A percentile compares a stretch with the other conserved stretches of the same genome.
These are phyloP conservation scores for Sebastes schlegelii DNA, from an alignment of 2,113 vertebrate species.

Conservation along the genomic window DNA sequence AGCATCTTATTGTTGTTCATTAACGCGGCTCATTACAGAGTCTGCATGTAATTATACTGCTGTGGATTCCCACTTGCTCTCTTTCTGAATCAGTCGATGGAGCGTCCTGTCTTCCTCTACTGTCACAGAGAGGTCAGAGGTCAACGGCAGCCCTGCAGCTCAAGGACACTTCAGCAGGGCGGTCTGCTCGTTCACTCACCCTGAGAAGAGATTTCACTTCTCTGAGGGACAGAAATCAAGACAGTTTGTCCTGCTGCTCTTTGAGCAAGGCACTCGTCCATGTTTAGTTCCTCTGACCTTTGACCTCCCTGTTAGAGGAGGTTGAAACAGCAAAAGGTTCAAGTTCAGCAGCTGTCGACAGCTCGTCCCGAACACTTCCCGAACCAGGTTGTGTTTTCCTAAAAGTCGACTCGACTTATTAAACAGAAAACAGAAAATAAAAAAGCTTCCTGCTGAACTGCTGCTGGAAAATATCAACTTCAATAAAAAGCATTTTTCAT, in stretches of 20 bases:
- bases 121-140: conserved; percentile 6
- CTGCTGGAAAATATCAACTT: not conserved
- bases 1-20: conserved; percentile 65
- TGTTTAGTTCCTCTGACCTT: not conserved
- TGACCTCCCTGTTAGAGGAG: not conserved
- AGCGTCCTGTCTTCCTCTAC: not conserved
- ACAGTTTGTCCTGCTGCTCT: not conserved
- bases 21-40: conserved; percentile 49
- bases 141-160: not conserved
- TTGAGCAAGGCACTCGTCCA: not conserved
- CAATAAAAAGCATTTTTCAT: not conserved
- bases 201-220: not conserved
- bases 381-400: not conserved
- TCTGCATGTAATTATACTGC: conserved; percentile 56
- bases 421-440: not conserved
- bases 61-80: conserved; percentile 33
- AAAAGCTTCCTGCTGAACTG: not conserved
- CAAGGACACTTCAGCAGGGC: not conserved
- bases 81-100: conserved; percentile 13
- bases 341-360: not conserved
- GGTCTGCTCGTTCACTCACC: not conserved
- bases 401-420: not conserved
- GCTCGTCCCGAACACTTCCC: not conserved
- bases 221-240: not conserved
- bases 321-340: not conserved